Evolutionary conservation across 2,888 invertebrate genomes (phyloP).

Genomic region (Mayetiola destructor): DNA sequence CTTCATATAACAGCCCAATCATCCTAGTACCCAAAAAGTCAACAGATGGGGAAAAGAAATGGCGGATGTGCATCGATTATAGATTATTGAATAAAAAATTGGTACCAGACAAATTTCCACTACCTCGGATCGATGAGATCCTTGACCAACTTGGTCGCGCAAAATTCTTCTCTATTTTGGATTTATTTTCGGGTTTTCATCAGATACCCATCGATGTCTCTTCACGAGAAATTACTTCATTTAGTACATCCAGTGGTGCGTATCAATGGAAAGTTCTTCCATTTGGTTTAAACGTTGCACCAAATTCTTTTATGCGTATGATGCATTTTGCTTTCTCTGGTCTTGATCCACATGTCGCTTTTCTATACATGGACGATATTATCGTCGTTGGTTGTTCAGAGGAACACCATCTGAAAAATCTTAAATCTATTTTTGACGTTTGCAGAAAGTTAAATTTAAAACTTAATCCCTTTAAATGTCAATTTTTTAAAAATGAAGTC

Average conservation of each 20-base stretch:
- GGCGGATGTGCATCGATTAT: neutral
- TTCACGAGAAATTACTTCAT: neutral
- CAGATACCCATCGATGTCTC: neutral
- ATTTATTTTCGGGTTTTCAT: neutral
- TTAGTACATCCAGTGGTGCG: conserved; percentile 18
- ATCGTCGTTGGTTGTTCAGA: conserved; percentile 19
- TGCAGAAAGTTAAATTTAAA: conserved; percentile 21
- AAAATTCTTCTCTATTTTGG: conserved; percentile 9
- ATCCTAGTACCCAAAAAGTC: neutral
- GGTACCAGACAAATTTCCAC: conserved; percentile 16
- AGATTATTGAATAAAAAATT: neutral
- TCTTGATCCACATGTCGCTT: conserved; percentile 19
- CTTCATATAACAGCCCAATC: neutral
- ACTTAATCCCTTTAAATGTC: conserved; percentile 24
- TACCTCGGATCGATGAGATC: conserved; percentile 16
- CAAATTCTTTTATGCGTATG: conserved; percentile 24
- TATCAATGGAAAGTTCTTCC: conserved; percentile 21
- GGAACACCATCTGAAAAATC: conserved; percentile 20
- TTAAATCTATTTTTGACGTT: conserved; percentile 21
- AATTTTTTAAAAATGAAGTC: neutral
- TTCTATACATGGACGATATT: conserved; percentile 14
- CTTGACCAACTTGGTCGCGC: conserved; percentile 15
- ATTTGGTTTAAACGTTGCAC: conserved; percentile 23
- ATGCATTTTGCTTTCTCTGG: conserved; percentile 25
- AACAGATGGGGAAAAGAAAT: neutral